Evolutionary conservation across 2,797 vertebrate genomes (phyloP).

Genomic region (Myotis planiceps): DNA sequence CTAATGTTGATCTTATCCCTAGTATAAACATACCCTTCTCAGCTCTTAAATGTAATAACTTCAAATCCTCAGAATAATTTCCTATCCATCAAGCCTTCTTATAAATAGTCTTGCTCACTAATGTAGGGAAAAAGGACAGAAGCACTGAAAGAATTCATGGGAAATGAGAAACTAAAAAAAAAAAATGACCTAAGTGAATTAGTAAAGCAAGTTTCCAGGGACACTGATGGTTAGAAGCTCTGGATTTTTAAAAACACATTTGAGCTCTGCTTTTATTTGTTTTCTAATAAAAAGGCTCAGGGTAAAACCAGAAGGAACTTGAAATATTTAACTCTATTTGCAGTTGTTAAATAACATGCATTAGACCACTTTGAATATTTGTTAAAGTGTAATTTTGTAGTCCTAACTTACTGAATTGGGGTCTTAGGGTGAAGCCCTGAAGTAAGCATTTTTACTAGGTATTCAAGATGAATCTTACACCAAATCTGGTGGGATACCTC

Average conservation of each 20-base stretch:
- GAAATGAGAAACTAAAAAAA: background rate
- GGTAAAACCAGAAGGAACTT: slow-evolving; percentile 14
- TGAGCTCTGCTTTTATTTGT: background rate
- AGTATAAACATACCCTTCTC: slow-evolving; percentile 30
- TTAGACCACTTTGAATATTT: background rate
- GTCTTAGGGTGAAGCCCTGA: background rate
- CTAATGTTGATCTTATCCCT: background rate
- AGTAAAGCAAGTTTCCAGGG: slow-evolving; percentile 4
- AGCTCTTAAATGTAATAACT: slow-evolving; percentile 55
- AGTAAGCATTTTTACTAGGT: background rate
- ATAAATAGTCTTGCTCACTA: slow-evolving; percentile 42
- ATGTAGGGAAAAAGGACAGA: background rate
- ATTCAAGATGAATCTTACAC: background rate
- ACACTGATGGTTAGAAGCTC: background rate
- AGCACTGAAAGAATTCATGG: slow-evolving; percentile 21
- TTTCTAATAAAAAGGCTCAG: slow-evolving; percentile 22
- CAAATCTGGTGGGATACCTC: background rate
- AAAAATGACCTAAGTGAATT: slow-evolving; percentile 36
- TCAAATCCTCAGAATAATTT: slow-evolving; percentile 50
- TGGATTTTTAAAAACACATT: background rate
- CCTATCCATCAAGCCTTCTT: background rate
- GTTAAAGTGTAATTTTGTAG: slow-evolving; percentile 2
- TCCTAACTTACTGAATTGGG: background rate
- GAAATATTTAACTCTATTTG: slow-evolving; percentile 18
- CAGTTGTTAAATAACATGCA: background rate